Percentiles rank a stretch among this genome's conserved stretches.
Evolutionary conservation across 92 coral and sea anemone genomes (phyloP).

Genomic region (Scolanthus callimorphus): DNA sequence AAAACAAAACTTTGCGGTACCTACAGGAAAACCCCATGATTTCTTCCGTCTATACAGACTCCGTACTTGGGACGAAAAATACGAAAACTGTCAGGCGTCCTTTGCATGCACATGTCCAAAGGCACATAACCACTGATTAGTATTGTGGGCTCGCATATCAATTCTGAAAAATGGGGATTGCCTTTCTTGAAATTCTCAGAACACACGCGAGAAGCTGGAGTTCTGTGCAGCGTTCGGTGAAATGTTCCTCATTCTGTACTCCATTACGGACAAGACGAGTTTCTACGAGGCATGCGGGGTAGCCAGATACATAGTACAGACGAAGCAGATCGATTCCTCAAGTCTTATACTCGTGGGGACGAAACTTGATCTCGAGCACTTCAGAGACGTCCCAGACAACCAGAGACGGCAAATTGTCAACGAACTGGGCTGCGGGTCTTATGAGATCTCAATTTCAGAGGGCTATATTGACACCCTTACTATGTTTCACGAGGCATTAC

Average conservation of each 20-base stretch:
- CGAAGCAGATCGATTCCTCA: slow-evolving; percentile 66
- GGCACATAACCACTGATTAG: no score
- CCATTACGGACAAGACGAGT: slow-evolving; percentile 74
- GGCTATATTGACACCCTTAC: slow-evolving; percentile 55
- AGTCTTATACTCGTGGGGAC: slow-evolving; percentile 83
- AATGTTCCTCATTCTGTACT: slow-evolving; percentile 80
- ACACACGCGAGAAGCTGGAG: slow-evolving; percentile 75
- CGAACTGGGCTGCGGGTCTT: slow-evolving; percentile 76
- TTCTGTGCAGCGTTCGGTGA: slow-evolving; percentile 66
- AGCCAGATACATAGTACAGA: slow-evolving; percentile 67
- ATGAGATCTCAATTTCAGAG: slow-evolving; percentile 87
- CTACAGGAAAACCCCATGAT: no score
- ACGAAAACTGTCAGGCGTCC: no score
- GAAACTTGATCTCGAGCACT: slow-evolving; percentile 80
- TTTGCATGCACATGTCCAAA: no score
- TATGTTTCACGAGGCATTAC: slow-evolving; percentile 74
- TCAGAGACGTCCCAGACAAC: slow-evolving; percentile 71
- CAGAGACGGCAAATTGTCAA: slow-evolving; percentile 73
- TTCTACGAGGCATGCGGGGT: slow-evolving; percentile 79
- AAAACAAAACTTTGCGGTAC: no score
- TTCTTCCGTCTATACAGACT: no score
- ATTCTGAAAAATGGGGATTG: neutral
- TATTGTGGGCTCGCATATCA: no score
- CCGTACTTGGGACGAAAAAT: no score
- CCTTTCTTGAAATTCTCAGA: slow-evolving; percentile 29